A percentile compares a stretch with the other conserved stretches of the same genome.
Conservation (phyloP, 2,113 vertebrate species). For the Oryzias javanicus region DNA sequence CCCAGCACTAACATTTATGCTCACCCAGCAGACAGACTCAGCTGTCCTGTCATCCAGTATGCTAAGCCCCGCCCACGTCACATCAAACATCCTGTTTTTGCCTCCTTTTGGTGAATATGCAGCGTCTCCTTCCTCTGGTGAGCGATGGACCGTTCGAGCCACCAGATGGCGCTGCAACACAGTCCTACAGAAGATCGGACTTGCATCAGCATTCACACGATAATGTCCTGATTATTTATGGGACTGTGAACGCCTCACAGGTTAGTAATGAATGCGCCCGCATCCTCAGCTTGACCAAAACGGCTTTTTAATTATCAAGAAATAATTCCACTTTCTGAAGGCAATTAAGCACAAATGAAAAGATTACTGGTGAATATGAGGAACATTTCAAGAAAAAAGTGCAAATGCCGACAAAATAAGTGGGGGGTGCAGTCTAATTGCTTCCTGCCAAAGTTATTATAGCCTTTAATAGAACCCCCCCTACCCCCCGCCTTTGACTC, state of each 20-base stretch:
- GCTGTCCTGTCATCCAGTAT: constrained; percentile 7
- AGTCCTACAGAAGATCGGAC: constrained; percentile 14
- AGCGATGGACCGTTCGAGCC: constrained; percentile 35
- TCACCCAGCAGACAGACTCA: constrained; percentile 18
- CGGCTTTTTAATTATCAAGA: constrained; percentile 32
- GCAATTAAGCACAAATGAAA: constrained; percentile 34
- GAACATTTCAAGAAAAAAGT: constrained; percentile 24
- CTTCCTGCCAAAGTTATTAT: constrained; percentile 42
- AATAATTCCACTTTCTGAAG: constrained; percentile 20
- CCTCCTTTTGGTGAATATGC: constrained; percentile 8
- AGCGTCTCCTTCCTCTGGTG: neutral
- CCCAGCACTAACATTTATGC: constrained; percentile 40
- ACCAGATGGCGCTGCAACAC: constrained; percentile 70
- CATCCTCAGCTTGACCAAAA: constrained; percentile 18
- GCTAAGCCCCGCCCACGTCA: neutral
- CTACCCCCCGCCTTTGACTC: constrained; percentile 2
- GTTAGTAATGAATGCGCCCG: constrained; percentile 10
- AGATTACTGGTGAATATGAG: constrained; percentile 4
- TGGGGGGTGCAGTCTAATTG: neutral
- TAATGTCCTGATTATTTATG: constrained; percentile 35
- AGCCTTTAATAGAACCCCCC: constrained; percentile 37
- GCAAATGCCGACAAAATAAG: constrained; percentile 16
- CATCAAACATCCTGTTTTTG: neutral
- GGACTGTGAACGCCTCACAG: constrained; percentile 24
- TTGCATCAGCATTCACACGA: constrained; percentile 30